Evolutionary conservation across 2,113 vertebrate genomes (phyloP).

Genomic region (Catharus minimus): DNA sequence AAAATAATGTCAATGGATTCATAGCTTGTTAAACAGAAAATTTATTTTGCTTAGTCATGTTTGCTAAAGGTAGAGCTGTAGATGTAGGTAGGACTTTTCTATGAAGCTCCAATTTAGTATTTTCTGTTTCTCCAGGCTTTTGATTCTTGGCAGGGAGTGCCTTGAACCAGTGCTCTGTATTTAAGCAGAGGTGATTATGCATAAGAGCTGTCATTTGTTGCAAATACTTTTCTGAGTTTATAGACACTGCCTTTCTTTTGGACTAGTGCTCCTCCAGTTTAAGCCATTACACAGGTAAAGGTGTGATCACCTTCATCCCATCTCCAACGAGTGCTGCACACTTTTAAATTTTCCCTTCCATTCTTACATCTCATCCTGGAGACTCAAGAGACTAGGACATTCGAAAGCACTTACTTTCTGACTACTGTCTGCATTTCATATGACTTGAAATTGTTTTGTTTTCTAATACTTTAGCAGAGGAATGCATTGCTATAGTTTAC

Average conservation of each 20-base stretch:
- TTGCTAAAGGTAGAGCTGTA: not conserved
- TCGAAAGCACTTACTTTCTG: not conserved
- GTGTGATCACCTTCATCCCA: not conserved
- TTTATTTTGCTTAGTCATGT: not conserved
- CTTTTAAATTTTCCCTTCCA: not conserved
- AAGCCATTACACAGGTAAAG: not conserved
- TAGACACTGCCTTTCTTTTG: not conserved
- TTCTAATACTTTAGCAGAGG: not conserved
- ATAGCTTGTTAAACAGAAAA: not conserved
- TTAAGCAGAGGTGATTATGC: not conserved
- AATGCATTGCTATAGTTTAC: not conserved
- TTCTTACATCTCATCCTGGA: not conserved
- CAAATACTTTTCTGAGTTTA: not conserved
- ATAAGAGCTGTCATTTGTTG: not conserved
- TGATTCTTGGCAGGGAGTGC: not conserved
- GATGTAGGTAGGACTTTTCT: not conserved
- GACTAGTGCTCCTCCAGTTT: not conserved
- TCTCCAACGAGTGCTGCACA: not conserved
- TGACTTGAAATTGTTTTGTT: not conserved
- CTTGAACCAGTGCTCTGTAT: not conserved
- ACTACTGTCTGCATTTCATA: not conserved
- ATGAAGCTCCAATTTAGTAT: not conserved
- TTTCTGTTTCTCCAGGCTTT: not conserved
- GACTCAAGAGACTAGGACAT: not conserved
- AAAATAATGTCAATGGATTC: not conserved